Conservation (phyloP, 1,140 invertebrate species). For the Agrilus planipennis region DNA sequence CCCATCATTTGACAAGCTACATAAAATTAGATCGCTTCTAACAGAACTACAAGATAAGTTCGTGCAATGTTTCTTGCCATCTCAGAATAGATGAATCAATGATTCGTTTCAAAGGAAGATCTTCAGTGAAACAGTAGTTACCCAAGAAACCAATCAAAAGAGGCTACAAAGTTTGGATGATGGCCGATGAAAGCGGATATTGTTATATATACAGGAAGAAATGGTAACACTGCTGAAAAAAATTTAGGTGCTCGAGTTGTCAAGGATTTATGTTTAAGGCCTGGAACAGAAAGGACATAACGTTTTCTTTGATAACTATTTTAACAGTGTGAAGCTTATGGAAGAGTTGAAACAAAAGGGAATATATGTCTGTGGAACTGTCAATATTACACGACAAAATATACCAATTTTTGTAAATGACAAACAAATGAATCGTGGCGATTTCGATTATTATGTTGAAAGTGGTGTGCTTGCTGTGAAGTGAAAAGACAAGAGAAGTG, state of each 20-base stretch:
- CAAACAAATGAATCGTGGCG: slow-evolving; percentile 15
- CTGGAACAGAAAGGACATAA: not conserved
- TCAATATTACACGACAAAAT: slow-evolving; percentile 14
- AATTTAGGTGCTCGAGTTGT: not conserved
- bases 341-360: slow-evolving; percentile 4
- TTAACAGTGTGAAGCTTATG: not conserved
- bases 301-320: not conserved
- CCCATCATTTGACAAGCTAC: slow-evolving; percentile 30
- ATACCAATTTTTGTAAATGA: slow-evolving; percentile 11
- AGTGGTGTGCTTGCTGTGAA: slow-evolving; percentile 12
- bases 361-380: slow-evolving; percentile 18
- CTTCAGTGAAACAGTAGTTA: slow-evolving; percentile 18
- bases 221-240: not conserved
- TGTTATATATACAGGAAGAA: slow-evolving; percentile 5
- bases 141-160: slow-evolving; percentile 29
- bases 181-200: slow-evolving; percentile 8
- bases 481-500: slow-evolving; percentile 24
- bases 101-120: slow-evolving; percentile 29
- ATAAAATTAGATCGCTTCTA: slow-evolving; percentile 21
- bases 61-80: too few species aligned
- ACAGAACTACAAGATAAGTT: too few species aligned
- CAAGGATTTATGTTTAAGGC: too few species aligned
- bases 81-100: slow-evolving; percentile 22
- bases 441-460: slow-evolving; percentile 14
- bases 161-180: slow-evolving; percentile 27